Evolutionary conservation across 2,888 invertebrate species (phyloP).

Genomic region (Polymixis lichenea): DNA sequence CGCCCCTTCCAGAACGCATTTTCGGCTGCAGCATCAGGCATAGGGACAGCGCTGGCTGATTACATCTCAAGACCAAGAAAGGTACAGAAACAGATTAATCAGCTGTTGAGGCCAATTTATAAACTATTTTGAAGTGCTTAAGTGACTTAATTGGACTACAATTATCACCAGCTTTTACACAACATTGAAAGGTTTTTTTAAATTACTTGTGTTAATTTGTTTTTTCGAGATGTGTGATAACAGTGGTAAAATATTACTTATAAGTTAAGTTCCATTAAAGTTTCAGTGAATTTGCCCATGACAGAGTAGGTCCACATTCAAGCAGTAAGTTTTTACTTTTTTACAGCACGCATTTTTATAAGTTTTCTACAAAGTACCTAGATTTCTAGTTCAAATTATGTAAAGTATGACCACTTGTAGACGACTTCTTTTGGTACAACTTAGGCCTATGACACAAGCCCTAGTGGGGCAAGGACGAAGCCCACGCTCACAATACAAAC

Average conservation of each 20-base stretch:
- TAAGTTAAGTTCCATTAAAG: background rate
- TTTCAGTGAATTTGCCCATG: background rate
- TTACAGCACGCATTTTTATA: background rate
- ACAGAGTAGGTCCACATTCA: background rate
- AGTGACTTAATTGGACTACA: conserved; percentile 20
- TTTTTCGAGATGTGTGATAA: conserved; percentile 9
- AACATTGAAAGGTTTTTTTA: conserved; percentile 14
- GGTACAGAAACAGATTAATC: conserved; percentile 82
- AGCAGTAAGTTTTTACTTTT: conserved; percentile 3
- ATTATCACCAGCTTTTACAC: background rate
- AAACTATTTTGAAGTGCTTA: conserved; percentile 75
- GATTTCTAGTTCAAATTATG: background rate
- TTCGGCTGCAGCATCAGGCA: conserved; percentile 87
- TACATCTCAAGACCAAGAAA: conserved; percentile 82
- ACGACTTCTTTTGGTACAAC: conserved; percentile 17
- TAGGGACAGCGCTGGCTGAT: conserved; percentile 88
- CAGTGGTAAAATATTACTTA: conserved; percentile 11
- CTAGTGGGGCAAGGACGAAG: conserved; percentile 49
- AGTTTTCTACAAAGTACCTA: background rate
- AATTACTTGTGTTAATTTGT: conserved; percentile 2
- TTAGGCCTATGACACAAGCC: conserved; percentile 29
- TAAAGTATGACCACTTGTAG: background rate
- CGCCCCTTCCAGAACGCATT: conserved; percentile 82
- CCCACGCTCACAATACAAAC: conserved; percentile 29
- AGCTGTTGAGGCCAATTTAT: conserved; percentile 82